Evolutionary conservation across 2,113 vertebrate species (phyloP), one percentile per base, ranked within the genome.

Genomic region (Rhineura floridana): DNA sequence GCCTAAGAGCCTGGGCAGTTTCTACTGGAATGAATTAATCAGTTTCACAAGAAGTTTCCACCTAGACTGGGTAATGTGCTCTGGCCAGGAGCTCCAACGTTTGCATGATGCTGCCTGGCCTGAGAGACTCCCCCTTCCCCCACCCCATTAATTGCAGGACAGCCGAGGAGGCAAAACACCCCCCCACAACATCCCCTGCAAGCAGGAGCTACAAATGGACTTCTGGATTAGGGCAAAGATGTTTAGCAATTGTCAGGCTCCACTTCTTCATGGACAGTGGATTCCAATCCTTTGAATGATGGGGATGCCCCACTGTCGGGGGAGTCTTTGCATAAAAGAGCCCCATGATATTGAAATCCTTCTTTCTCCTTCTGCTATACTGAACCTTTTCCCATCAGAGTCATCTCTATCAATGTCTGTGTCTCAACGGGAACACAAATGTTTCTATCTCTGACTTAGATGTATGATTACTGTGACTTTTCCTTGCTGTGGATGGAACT

Each of bases 381-480:
- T 55, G 52, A 36, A 19, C 36, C 77, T 84, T 48, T 55, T 21
- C 19, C 25, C 83, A 30, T 2, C 48, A 50, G 19, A 70, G 17
- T 28, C 15, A 3, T 19, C 42, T 19, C 42, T 81, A 23, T 59
- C 12, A 21, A 5, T 13, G 21, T 8, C 65, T 30, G 12, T 72
- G 7, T 50, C 23, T 36, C 21, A 3, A 0, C 23, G 39, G 76
- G 33, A 42, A 42, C 59, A 48, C 36, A 62, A 44, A 21, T 15
- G 13, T 84, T 84, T 50, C 6, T 81, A 90, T 78, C 4, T 73
- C 65, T 42, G 78, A 25, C 72, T 83, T 88, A 98, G 97, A 96
- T 98, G 70, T 98, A 96, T 59, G 97, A 98, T 92, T 97, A 97
- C 28, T 97, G 97, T 90, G 97, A 98, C 89, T 97, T 98, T 83